Base-by-base conservation (phyloP, 2,888 invertebrate species). In the Tenthredo scrophulariae region DNA sequence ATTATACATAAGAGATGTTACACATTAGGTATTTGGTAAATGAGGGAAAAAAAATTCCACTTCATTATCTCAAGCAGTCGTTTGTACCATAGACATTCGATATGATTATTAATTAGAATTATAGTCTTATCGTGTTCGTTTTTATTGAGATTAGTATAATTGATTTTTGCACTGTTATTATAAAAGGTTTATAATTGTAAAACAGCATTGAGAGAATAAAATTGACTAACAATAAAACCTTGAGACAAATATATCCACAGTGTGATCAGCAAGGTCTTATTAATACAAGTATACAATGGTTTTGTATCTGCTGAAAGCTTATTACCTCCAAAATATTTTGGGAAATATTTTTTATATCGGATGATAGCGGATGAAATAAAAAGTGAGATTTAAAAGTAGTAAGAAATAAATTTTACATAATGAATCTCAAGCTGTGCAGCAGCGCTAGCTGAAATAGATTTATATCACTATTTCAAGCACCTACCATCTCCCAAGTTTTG, bases 1-100 rank as follows among this genome's bases (percentile, higher is more conserved):
- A 40, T 80, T 40, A 80, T 62, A 80, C 80, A 80, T 37, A 40
- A 80, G 84, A 43, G 37, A 74, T 86, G 86, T 87, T 87, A 87
- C 86, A 87, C 87, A 87, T 13, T 74, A 84, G 54, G 54, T 54
- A 26, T 37, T 58, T 80, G 40, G 62, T 80, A 40, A n/a, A 54
- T 50, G 77, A 77, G 22, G 54, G n/a, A 6, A 54, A 26, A 46
- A 54, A 50, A 77, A 29, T 54, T 54, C 54, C 18, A 18, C 54
- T 37, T 37, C 70, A 75, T 26, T 75, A 75, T 26, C 6, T 75
- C 22, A 18, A 77, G 50, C 77, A 77, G 46, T 50, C 50, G 26
- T 74, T 74, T 74, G 22, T 43, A 74, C 43, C 74, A 43, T 37
- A 72, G 74, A 72, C 72, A 72, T 43, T 37, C 43, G 74, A 74